Conservation (phyloP, 2,888 invertebrate species). For the Pammene aurita region DNA sequence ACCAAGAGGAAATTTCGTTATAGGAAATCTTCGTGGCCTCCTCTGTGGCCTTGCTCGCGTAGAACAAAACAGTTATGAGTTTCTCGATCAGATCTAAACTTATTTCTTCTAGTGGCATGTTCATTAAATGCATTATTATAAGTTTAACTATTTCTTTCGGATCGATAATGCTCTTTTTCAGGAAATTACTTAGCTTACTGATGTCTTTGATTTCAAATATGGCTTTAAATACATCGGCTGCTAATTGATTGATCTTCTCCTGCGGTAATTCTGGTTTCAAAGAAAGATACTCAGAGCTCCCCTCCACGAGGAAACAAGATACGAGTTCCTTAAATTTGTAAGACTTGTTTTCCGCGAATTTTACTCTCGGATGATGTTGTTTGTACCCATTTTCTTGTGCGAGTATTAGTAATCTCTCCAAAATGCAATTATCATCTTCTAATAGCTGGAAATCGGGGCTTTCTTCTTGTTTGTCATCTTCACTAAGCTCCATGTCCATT, state of each 20-base stretch:
- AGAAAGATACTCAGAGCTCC: conserved; percentile 56
- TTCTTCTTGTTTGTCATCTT: conserved; percentile 45
- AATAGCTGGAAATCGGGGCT: conserved; percentile 65
- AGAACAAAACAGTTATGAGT: conserved; percentile 85
- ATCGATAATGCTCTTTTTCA: conserved; percentile 64
- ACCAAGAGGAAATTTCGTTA: conserved; percentile 90
- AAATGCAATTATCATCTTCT: conserved; percentile 83
- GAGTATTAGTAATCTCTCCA: conserved; percentile 85
- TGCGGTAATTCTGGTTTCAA: conserved; percentile 62
- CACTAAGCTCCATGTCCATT: conserved; percentile 45
- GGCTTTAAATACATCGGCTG: conserved; percentile 70
- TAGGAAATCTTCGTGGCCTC: conserved; percentile 85
- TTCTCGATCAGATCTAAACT: conserved; percentile 85
- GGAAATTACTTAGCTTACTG: conserved; percentile 54
- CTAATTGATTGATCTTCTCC: conserved; percentile 64
- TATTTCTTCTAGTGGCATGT: conserved; percentile 81
- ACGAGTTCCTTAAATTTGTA: conserved; percentile 82
- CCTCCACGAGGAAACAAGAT: conserved; percentile 79
- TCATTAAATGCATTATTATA: conserved; percentile 88
- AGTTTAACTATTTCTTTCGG: conserved; percentile 87
- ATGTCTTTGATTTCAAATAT: conserved; percentile 71
- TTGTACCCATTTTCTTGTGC: conserved; percentile 76
- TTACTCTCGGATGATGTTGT: conserved; percentile 77
- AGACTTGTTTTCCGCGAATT: conserved; percentile 79
- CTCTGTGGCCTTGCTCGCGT: conserved; percentile 85